phyloP scores from a whole-genome alignment of 2,113 vertebrate genomes.

The Rhea pennata region DNA sequence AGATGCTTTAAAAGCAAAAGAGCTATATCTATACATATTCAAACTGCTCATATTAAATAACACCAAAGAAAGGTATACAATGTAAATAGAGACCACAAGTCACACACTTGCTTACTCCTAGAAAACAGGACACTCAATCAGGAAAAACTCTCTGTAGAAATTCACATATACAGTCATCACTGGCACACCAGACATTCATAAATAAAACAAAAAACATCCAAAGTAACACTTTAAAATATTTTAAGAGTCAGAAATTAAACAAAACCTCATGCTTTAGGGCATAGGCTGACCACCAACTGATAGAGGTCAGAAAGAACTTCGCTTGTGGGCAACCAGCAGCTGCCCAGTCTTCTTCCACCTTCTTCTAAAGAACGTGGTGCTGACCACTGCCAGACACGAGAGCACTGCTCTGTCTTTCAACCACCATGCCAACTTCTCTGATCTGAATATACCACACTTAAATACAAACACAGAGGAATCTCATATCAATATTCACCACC shows the following conservation, averaged over 20 bases:
- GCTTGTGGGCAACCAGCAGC: background rate
- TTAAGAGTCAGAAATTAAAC: background rate
- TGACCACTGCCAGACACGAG: background rate
- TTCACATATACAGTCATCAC: background rate
- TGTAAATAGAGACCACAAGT: background rate
- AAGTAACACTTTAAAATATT: background rate
- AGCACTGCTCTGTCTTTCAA: background rate
- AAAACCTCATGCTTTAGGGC: slow-evolving; percentile 60
- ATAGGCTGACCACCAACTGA: background rate
- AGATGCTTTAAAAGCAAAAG: background rate
- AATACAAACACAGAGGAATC: slow-evolving; percentile 44
- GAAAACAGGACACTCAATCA: background rate
- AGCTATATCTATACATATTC: background rate
- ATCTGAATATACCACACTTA: background rate
- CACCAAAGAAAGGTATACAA: background rate
- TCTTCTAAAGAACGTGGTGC: background rate
- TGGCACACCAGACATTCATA: background rate
- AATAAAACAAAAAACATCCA: background rate
- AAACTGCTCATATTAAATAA: background rate
- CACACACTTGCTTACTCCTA: background rate
- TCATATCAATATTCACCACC: slow-evolving; percentile 50
- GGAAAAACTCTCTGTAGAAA: background rate
- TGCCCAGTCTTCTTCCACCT: background rate
- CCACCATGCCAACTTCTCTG: background rate
- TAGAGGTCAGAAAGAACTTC: background rate